phyloP scores from a whole-genome alignment of 2,888 invertebrate genomes.

The Plagodis dolabraria region DNA sequence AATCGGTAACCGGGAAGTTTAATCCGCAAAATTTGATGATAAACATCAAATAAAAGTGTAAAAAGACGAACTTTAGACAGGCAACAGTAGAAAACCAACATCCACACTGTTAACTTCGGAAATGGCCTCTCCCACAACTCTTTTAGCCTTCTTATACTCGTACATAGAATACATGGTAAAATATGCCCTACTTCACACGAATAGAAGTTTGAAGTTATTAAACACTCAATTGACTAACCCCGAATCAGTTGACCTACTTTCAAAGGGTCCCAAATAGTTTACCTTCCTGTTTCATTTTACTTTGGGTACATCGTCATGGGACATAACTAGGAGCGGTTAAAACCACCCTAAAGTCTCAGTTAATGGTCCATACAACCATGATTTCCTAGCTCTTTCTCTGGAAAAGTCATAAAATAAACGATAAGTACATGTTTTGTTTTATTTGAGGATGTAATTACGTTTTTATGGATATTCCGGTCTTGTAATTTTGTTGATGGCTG shows the following conservation, averaged over 20 bases:
- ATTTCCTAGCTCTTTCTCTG: conserved; percentile 9
- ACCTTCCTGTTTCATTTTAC: conserved; percentile 11
- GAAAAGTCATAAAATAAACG: conserved; percentile 14
- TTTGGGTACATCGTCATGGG: conserved; percentile 14
- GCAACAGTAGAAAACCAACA: no score
- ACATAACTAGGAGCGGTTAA: conserved; percentile 17
- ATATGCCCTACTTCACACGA: no score
- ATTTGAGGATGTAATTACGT: conserved; percentile 14
- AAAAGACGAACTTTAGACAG: no score
- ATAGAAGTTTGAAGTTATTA: conserved; percentile 15
- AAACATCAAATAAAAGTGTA: no score
- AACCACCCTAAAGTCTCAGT: conserved; percentile 6
- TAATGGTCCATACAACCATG: conserved; percentile 13
- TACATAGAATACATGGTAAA: no score
- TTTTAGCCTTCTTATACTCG: no score
- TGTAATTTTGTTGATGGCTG: conserved; percentile 11
- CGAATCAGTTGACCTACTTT: conserved; percentile 35
- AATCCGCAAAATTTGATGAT: no score
- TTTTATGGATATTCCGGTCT: conserved; percentile 17
- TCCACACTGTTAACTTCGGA: no score
- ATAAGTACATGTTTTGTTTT: conserved; percentile 16
- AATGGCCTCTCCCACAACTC: no score
- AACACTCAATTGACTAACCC: conserved; percentile 25
- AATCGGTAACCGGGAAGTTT: no score
- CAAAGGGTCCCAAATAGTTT: conserved; percentile 27